These are phyloP conservation scores for Chrosomus eos DNA, from an alignment of 2,797 vertebrate species.

Conservation along the genomic window DNA sequence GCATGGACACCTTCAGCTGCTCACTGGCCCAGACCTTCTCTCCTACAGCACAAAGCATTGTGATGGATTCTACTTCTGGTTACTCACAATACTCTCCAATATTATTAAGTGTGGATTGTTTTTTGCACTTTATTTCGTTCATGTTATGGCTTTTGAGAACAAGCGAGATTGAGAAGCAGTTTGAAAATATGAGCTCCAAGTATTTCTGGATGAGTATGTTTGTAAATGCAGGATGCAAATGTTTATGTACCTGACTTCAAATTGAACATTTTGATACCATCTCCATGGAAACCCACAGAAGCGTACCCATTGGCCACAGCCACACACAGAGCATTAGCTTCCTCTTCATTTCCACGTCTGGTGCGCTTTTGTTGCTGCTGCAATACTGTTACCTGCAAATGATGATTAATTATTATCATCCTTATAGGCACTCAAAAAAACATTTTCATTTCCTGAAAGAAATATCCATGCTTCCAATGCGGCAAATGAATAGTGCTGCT, in stretches of 20 bases:
- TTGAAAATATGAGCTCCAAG: background rate
- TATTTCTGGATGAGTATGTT: background rate
- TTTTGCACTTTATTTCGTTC: background rate
- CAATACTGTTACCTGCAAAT: constrained; percentile 15
- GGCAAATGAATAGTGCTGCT: background rate
- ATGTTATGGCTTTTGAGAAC: background rate
- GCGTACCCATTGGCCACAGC: constrained; percentile 70
- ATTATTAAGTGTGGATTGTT: background rate
- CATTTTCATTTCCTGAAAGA: background rate
- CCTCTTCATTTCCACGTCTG: constrained; percentile 45
- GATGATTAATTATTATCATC: background rate
- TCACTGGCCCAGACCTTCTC: constrained; percentile 62
- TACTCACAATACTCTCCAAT: background rate
- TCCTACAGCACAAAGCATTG: constrained; percentile 62
- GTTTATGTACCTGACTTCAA: constrained; percentile 71
- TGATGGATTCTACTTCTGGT: background rate
- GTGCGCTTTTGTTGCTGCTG: constrained; percentile 5
- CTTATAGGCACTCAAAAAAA: background rate
- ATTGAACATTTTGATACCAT: constrained; percentile 79
- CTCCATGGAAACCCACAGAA: constrained; percentile 82
- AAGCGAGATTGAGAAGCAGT: background rate
- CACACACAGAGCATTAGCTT: constrained; percentile 78
- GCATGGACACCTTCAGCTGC: constrained; percentile 66
- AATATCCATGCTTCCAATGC: background rate
- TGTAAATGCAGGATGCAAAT: background rate